phyloP scores from a whole-genome alignment of 2,113 vertebrate genomes.

The Tetrax tetrax region DNA sequence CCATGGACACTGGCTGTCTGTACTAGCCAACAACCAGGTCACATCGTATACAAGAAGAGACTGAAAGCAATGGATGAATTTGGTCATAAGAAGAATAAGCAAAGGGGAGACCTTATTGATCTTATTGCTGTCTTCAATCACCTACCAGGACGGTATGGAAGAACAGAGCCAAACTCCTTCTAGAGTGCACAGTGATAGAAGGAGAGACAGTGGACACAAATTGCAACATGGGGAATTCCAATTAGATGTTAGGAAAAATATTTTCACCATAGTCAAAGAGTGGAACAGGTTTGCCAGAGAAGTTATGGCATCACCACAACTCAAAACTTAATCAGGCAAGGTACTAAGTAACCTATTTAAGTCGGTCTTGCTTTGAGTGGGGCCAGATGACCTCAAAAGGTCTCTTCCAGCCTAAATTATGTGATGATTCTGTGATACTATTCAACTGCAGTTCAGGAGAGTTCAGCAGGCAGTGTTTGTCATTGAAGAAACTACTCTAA shows the following conservation, averaged over 20 bases:
- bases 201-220: neutral
- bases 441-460: neutral
- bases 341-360: neutral
- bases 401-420: neutral
- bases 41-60: neutral
- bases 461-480: neutral
- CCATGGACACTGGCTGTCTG: neutral
- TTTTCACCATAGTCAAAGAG: neutral
- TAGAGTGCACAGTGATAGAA: neutral
- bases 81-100: neutral
- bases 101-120: neutral
- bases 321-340: neutral
- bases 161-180: neutral
- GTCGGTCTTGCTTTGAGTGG: neutral
- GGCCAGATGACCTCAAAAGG: neutral
- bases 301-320: neutral
- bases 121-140: neutral
- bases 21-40: neutral
- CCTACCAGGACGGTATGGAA: neutral
- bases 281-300: neutral
- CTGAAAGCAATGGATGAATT: neutral
- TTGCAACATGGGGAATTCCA: neutral
- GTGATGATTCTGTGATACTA: neutral
- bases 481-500: neutral
- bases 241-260: neutral